These are phyloP conservation scores for Pelobates fuscus DNA, from an alignment of 2,113 vertebrate genomes.

Conservation along the genomic window DNA sequence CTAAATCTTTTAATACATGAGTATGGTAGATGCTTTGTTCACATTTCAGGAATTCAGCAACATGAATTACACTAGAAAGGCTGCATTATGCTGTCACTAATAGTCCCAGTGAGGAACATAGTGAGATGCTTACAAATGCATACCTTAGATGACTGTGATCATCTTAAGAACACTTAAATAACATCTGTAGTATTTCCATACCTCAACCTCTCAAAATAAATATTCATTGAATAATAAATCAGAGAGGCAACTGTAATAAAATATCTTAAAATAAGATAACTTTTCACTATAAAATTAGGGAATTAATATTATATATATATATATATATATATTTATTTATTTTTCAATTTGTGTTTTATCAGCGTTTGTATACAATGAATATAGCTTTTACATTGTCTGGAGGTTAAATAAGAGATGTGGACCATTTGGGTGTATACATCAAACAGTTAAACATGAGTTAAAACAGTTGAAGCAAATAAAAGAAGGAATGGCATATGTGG, in stretches of 20 bases:
- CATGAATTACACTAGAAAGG: background rate
- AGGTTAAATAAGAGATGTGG: no score
- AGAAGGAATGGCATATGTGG: no score
- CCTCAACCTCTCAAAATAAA: background rate
- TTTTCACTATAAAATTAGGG: no score
- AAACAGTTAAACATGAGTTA: no score
- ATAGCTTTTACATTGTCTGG: no score
- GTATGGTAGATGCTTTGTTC: background rate
- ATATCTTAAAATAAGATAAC: background rate
- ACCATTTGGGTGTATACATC: no score
- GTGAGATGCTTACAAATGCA: slow-evolving; percentile 8
- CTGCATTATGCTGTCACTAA: background rate
- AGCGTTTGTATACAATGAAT: no score
- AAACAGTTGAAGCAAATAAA: no score
- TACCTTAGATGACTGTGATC: slow-evolving; percentile 2
- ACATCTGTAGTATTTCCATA: slow-evolving; percentile 1
- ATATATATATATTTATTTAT: no score
- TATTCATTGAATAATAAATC: background rate
- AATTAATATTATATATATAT: background rate
- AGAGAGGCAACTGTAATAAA: background rate
- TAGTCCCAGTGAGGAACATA: slow-evolving; percentile 6
- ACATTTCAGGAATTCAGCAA: background rate
- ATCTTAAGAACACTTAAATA: background rate
- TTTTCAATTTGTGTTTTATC: no score
- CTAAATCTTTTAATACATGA: slow-evolving; percentile 9